Percentiles rank a stretch among this genome's conserved stretches.
Evolutionary conservation across 2,113 vertebrate genomes (phyloP).

Genomic region (Thomomys bottae): DNA sequence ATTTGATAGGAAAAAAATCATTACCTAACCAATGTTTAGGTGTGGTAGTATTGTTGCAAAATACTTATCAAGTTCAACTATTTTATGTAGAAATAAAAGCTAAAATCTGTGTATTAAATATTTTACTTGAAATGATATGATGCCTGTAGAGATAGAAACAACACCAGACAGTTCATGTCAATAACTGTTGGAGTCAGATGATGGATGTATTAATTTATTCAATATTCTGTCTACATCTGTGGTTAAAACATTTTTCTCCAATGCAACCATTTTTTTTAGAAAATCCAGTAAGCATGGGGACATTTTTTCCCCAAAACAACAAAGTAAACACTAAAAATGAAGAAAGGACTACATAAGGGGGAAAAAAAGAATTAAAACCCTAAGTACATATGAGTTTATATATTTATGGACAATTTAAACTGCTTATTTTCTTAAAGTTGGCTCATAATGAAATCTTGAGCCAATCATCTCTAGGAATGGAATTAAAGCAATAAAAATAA

Average conservation of each 20-base stretch:
- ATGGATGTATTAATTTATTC: neutral
- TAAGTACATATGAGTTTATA: neutral
- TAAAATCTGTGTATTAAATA: conserved; percentile 6
- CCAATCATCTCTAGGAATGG: neutral
- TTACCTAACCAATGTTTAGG: neutral
- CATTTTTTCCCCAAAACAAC: neutral
- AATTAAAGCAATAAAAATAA: neutral
- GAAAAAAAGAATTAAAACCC: neutral
- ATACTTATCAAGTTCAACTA: neutral
- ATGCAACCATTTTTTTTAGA: neutral
- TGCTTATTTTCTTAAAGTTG: neutral
- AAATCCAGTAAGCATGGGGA: neutral
- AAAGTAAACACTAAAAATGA: neutral
- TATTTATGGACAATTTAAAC: neutral
- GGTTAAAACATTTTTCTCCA: neutral
- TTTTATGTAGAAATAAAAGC: neutral
- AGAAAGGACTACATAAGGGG: neutral
- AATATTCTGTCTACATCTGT: neutral
- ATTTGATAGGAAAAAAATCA: conserved; percentile 4
- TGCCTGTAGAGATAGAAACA: neutral
- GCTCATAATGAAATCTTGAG: neutral
- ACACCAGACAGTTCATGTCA: neutral
- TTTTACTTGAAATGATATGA: neutral
- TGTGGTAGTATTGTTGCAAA: neutral
- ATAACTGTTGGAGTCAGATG: neutral